Percentiles rank a stretch among this genome's conserved stretches.
Conservation (phyloP, 2,888 invertebrate species). For the Abscondita cerata region DNA sequence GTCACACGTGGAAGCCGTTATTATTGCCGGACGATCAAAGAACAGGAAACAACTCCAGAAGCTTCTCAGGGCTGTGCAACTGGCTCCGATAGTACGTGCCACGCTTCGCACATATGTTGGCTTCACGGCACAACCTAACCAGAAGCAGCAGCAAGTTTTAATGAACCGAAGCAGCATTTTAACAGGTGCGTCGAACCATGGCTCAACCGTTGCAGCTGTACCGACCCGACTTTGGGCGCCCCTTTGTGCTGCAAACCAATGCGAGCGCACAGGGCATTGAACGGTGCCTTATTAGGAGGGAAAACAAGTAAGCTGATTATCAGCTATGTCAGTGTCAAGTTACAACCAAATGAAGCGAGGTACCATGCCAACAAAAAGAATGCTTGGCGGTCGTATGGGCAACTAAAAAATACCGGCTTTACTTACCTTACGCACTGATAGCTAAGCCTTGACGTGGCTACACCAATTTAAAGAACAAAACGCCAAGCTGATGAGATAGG, state of each 20-base stretch:
- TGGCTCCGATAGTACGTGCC: no score
- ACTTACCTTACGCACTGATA: conserved; percentile 41
- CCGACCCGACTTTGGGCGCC: conserved; percentile 31
- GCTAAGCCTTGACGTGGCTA: conserved; percentile 35
- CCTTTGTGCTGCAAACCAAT: conserved; percentile 40
- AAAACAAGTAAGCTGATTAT: conserved; percentile 25
- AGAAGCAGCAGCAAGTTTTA: conserved; percentile 10
- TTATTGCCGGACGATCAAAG: conserved; percentile 3
- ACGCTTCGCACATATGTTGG: conserved; percentile 31
- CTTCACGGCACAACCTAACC: conserved; percentile 39
- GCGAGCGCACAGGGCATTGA: conserved; percentile 37
- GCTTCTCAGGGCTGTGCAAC: conserved; percentile 40
- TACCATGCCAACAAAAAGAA: conserved; percentile 44
- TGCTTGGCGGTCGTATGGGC: no score
- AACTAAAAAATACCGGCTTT: conserved; percentile 38
- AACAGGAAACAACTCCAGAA: no score
- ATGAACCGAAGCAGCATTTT: conserved; percentile 25
- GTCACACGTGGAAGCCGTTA: conserved; percentile 23
- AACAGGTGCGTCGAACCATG: conserved; percentile 25
- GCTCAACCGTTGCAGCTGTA: conserved; percentile 30
- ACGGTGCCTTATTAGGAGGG: conserved; percentile 40
- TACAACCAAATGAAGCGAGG: no score
- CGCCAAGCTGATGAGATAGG: no score
- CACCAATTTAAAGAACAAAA: no score
- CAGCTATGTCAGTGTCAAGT: conserved; percentile 36